phyloP scores from a whole-genome alignment of 1,140 invertebrate species.

The Dysdera silvatica region DNA sequence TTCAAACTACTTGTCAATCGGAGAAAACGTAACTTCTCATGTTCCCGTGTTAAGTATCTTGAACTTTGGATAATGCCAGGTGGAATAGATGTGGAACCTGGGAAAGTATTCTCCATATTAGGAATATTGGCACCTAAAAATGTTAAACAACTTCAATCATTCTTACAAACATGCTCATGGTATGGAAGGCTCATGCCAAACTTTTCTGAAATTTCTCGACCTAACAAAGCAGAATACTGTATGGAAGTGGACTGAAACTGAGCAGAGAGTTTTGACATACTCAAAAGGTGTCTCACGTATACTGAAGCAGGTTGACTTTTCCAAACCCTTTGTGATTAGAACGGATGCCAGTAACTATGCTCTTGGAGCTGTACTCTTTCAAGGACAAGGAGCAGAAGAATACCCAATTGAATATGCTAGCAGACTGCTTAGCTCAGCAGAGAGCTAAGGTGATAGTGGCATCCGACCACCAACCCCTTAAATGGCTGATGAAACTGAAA shows the following conservation, averaged over 20 bases:
- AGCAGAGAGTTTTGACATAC: conserved; percentile 26
- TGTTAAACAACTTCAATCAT: conserved; percentile 25
- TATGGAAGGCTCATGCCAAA: conserved; percentile 34
- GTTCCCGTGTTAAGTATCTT: neutral
- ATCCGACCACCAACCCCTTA: neutral
- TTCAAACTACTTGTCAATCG: neutral
- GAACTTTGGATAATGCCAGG: conserved; percentile 1
- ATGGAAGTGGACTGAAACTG: conserved; percentile 8
- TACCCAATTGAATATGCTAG: conserved; percentile 35
- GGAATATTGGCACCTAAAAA: conserved; percentile 28
- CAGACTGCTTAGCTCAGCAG: neutral
- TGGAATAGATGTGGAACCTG: conserved; percentile 29
- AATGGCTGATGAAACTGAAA: neutral
- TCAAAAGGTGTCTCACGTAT: too few species aligned
- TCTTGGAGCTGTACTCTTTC: conserved; percentile 35
- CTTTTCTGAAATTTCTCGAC: conserved; percentile 30
- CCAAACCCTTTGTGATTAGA: neutral
- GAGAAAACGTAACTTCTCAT: conserved; percentile 6
- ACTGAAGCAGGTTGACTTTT: neutral
- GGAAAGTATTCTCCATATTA: conserved; percentile 33
- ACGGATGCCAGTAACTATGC: conserved; percentile 25
- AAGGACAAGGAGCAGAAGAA: conserved; percentile 32
- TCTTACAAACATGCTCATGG: conserved; percentile 26
- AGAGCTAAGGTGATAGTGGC: conserved; percentile 6
- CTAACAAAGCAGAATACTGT: conserved; percentile 3